Evolutionary conservation across 2,888 invertebrate genomes (phyloP), one percentile per base, ranked within the genome.

Genomic region (Platycheirus rosarum): DNA sequence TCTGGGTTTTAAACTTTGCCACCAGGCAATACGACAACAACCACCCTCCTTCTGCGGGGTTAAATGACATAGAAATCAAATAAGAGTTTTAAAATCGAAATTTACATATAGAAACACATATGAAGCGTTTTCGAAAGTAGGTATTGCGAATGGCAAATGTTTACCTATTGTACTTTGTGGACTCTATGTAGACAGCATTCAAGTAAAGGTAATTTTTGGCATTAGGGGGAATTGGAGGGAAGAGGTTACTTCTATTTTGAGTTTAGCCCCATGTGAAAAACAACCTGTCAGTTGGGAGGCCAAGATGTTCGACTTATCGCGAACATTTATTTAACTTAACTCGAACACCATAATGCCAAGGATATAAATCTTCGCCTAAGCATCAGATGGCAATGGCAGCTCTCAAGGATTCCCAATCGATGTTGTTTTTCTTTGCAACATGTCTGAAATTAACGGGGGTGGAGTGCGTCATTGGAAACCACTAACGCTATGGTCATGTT

Each of bases 301-400:
- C 42, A 29, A 29, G 29, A 42, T 53, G 13, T 44, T 51, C 5
- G 48, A 51, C 48, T 35, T 49, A 35, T 49, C 57, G 71, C 60
- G 71, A 66, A 57, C 42, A 60, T 65, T 55, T 70, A 57, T 63
- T 49, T 42, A 57, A 55, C 70, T 35, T 48, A 51, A 51, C 20
- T 48, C 48, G 42, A 44, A 18, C 42, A 55, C 55, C 46, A 69
- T 37, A 37, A 29, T 44, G 55, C 26, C n/a, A n/a, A n/a, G 37
- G 57, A 57, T 29, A 80, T 80, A 80, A 80, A 80, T 80, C 75
- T 69, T 57, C 51, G 11, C 35, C 26, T 2, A 3, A 40, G 70
- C 75, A 76, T 80, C 80, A 80, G 60, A 65, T 80, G 80, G 75
- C 26, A 3, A n/a, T 70, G 70, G 69, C 80, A 76, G 69, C 57